These are phyloP conservation scores for Pedicia rivosa DNA, from an alignment of 2,888 invertebrate species.

Conservation along the genomic window DNA sequence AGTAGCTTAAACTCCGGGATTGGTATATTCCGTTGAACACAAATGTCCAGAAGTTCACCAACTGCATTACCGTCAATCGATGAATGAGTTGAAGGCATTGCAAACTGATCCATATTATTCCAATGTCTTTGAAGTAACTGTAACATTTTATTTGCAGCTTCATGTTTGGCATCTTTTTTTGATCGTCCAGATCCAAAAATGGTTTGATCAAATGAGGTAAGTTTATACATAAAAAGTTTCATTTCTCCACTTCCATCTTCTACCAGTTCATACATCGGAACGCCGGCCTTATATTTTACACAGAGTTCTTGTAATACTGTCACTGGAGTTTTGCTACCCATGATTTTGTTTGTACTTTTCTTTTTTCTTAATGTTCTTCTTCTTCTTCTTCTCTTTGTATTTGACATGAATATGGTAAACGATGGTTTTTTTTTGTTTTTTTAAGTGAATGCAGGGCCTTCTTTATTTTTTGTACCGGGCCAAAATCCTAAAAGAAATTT, in stretches of 20 bases:
- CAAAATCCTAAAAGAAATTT: too few relatives aligned
- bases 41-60: constrained; percentile 23
- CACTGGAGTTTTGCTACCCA: constrained; percentile 26
- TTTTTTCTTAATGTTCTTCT: too few relatives aligned
- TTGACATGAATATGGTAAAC: too few relatives aligned
- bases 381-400: too few relatives aligned
- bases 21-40: constrained; percentile 24
- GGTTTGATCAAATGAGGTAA: constrained; percentile 24
- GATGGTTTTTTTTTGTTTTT: too few relatives aligned
- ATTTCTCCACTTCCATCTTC: constrained; percentile 19
- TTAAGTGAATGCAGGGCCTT: too few relatives aligned
- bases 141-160: constrained; percentile 25
- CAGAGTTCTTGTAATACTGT: constrained; percentile 26
- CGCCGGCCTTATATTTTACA: constrained; percentile 18
- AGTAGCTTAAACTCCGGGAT: constrained; percentile 24
- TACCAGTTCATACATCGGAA: constrained; percentile 20
- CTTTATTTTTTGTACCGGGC: too few relatives aligned
- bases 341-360: too few relatives aligned
- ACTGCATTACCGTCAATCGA: constrained; percentile 20
- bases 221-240: constrained; percentile 21
- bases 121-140: too few relatives aligned
- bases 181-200: constrained; percentile 31
- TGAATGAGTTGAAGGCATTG: constrained; percentile 9
- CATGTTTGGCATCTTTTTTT: constrained; percentile 32
- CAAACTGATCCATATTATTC: constrained; percentile 26